phyloP scores from a whole-genome alignment of 2,797 vertebrate genomes.

The Rhinella marina region DNA sequence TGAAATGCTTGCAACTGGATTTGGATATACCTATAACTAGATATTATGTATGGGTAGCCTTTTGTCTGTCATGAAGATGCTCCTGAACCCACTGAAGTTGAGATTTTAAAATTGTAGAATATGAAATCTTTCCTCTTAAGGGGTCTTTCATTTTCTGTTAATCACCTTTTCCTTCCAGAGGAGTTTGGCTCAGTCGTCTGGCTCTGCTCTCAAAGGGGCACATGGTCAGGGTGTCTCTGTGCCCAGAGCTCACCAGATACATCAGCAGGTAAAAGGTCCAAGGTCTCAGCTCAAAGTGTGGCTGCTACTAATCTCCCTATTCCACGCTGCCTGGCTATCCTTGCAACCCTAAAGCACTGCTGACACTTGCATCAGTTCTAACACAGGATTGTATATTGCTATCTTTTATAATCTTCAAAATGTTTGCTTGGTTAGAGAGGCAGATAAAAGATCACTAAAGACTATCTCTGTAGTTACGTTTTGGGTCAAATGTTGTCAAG shows the following conservation, averaged over 20 bases:
- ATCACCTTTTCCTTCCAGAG: constrained; percentile 78
- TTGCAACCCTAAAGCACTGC: background rate
- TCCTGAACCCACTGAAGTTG: too few species aligned
- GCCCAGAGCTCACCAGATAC: constrained; percentile 89
- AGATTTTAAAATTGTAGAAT: background rate
- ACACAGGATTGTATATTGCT: background rate
- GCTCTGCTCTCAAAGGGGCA: constrained; percentile 89
- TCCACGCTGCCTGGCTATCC: background rate
- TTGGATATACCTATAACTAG: too few species aligned
- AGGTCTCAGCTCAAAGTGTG: constrained; percentile 30
- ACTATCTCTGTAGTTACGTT: too few species aligned
- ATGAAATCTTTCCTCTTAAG: background rate
- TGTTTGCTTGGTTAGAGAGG: too few species aligned
- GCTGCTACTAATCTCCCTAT: constrained; percentile 55
- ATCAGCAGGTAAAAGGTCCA: constrained; percentile 86
- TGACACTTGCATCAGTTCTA: background rate
- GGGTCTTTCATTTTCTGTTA: constrained; percentile 15
- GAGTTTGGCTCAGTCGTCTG: constrained; percentile 90
- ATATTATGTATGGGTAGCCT: background rate
- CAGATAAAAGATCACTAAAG: too few species aligned
- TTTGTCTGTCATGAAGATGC: background rate
- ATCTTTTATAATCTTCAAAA: too few species aligned
- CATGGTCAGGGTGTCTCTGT: constrained; percentile 89
- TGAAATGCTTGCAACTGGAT: too few species aligned
- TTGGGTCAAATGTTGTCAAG: too few species aligned